These are phyloP conservation scores for Idaea biselata DNA, from an alignment of 2,888 invertebrate genomes.

Conservation along the genomic window DNA sequence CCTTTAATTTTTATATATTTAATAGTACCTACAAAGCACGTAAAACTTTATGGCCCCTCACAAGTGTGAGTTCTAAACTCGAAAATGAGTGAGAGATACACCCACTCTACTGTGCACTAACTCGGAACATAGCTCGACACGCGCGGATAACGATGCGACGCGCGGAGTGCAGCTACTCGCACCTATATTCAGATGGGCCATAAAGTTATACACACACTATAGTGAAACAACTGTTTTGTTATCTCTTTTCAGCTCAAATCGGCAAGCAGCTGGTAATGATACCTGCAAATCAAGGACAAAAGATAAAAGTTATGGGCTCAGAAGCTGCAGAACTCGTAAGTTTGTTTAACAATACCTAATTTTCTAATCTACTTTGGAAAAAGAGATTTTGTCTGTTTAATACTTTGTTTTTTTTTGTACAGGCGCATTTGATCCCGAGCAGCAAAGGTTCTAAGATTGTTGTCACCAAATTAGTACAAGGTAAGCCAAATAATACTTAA, in stretches of 20 bases:
- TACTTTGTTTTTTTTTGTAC: slow-evolving; percentile 21
- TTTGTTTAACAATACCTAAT: not conserved
- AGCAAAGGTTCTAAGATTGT: slow-evolving; percentile 48
- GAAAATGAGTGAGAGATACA: too few species aligned
- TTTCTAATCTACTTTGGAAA: not conserved
- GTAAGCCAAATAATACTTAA: slow-evolving; percentile 33
- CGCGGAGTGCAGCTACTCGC: too few species aligned
- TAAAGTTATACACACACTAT: not conserved
- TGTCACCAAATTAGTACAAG: slow-evolving; percentile 62
- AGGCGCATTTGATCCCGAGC: slow-evolving; percentile 50
- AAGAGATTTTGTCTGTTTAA: not conserved
- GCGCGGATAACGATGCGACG: too few species aligned
- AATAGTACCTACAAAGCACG: too few species aligned
- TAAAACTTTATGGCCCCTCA: too few species aligned
- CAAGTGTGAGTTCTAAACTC: too few species aligned
- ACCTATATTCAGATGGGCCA: too few species aligned
- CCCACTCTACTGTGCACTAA: too few species aligned
- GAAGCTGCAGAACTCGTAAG: slow-evolving; percentile 5
- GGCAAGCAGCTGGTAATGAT: slow-evolving; percentile 68
- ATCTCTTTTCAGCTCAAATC: slow-evolving; percentile 56
- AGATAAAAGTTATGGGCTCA: slow-evolving; percentile 55
- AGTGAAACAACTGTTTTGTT: not conserved
- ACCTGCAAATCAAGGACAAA: slow-evolving; percentile 58
- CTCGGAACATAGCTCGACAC: too few species aligned
- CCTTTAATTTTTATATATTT: too few species aligned